Conservation (phyloP, 2,797 vertebrate genomes). For the Arrhamphus sclerolepis region DNA sequence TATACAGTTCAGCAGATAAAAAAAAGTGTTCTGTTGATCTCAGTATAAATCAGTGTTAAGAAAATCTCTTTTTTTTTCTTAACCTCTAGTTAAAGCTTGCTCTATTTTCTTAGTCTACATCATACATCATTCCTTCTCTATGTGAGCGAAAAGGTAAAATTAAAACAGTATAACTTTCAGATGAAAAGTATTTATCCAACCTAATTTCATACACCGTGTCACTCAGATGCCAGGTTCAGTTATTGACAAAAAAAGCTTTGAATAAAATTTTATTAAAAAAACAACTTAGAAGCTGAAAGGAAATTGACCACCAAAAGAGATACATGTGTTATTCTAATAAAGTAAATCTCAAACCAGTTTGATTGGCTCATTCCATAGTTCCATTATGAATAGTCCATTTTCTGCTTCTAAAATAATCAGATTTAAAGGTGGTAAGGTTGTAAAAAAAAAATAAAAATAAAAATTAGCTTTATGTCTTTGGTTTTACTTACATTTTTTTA, state of each 20-base stretch:
- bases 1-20: neutral
- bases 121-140: neutral
- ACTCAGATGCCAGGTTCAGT: no score
- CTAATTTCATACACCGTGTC: no score
- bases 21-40: neutral
- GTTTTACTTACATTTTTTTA: neutral
- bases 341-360: no score
- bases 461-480: constrained; percentile 16
- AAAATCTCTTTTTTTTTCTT: neutral
- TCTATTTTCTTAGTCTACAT: neutral
- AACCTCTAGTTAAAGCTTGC: neutral
- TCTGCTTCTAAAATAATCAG: neutral
- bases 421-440: neutral
- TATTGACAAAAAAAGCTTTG: no score
- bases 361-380: neutral
- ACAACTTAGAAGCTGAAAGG: neutral
- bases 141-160: neutral
- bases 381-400: constrained; percentile 13
- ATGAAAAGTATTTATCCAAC: no score
- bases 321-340: no score
- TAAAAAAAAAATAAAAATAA: no score
- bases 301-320: no score
- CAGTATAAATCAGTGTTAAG: neutral
- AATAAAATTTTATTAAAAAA: no score
- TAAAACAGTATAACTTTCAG: neutral